These are phyloP conservation scores for Zalophus californianus DNA, from an alignment of 2,797 vertebrate species.

Conservation along the genomic window DNA sequence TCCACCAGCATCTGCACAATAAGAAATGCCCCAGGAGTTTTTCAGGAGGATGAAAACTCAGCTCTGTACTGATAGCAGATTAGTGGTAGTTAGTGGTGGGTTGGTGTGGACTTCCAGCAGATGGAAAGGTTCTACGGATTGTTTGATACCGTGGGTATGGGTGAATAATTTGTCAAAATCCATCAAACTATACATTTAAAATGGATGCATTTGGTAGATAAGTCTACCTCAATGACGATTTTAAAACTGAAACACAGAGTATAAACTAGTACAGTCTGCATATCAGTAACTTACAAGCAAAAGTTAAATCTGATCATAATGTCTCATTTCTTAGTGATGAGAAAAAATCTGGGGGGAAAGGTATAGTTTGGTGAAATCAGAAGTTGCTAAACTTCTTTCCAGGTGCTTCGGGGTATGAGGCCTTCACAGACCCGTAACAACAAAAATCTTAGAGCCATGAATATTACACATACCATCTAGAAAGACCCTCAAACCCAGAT, in stretches of 20 bases:
- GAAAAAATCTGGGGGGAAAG: neutral
- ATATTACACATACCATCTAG: neutral
- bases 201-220: neutral
- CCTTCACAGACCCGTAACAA: neutral
- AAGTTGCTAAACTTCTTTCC: conserved; percentile 9
- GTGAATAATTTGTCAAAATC: neutral
- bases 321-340: conserved; percentile 7
- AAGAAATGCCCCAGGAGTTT: neutral
- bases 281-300: neutral
- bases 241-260: neutral
- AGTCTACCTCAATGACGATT: neutral
- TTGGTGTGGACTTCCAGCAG: neutral
- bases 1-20: neutral
- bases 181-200: neutral
- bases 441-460: neutral
- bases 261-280: neutral
- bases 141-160: neutral
- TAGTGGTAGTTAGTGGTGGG: neutral
- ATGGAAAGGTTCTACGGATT: neutral
- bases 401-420: neutral
- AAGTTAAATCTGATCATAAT: conserved; percentile 13
- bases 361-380: neutral
- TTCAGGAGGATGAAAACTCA: neutral
- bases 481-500: neutral
- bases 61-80: neutral